Conservation (phyloP, 2,888 invertebrate genomes). For the Andricus curvator region DNA sequence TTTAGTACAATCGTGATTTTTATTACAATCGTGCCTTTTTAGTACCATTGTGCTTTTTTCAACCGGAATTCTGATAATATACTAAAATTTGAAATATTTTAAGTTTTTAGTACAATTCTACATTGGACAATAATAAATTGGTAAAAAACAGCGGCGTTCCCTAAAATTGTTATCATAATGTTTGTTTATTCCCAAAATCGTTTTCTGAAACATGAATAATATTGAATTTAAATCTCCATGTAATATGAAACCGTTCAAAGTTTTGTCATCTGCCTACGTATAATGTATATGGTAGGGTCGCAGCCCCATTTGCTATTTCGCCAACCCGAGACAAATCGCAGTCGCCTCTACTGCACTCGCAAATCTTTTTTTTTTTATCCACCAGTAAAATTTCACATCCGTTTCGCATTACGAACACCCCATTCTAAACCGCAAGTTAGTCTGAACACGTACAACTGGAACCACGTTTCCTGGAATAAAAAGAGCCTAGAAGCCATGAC, state of each 20-base stretch:
- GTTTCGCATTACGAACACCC: conserved; percentile 21
- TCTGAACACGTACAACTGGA: conserved; percentile 17
- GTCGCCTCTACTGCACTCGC: conserved; percentile 25
- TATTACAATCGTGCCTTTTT: no score
- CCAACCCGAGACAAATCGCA: conserved; percentile 15
- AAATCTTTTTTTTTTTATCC: conserved; percentile 20
- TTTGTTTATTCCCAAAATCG: background rate
- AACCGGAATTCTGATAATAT: no score
- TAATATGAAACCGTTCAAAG: conserved; percentile 11
- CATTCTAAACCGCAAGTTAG: conserved; percentile 8
- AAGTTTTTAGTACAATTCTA: no score
- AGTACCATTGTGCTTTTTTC: no score
- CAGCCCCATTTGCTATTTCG: background rate
- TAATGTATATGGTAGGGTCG: background rate
- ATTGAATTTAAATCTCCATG: conserved; percentile 19
- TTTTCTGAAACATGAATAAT: background rate
- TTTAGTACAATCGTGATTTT: no score
- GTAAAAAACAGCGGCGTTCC: no score
- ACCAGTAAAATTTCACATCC: conserved; percentile 24
- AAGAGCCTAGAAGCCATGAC: background rate
- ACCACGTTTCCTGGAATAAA: background rate
- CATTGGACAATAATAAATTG: no score
- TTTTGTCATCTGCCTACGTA: background rate
- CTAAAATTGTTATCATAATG: no score
- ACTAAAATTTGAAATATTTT: no score